These are phyloP conservation scores for Malthinus seriepunctatus DNA, from an alignment of 2,888 invertebrate species.

Conservation along the genomic window DNA sequence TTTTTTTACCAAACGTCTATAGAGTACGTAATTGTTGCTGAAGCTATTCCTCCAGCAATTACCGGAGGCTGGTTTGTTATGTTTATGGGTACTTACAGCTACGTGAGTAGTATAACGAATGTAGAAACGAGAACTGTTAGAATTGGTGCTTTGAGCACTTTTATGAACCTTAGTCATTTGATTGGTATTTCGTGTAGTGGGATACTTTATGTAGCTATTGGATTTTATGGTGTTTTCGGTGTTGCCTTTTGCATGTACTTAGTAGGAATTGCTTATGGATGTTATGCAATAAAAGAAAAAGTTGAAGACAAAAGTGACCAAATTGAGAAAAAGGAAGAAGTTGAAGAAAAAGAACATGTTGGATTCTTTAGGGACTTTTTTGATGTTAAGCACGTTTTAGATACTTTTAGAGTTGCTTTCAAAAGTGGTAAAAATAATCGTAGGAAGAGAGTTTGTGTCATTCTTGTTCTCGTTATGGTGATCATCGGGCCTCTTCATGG, in stretches of 20 bases:
- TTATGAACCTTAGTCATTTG: constrained; percentile 58
- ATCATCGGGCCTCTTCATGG: constrained; percentile 81
- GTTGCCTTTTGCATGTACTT: constrained; percentile 36
- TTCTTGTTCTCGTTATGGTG: constrained; percentile 77
- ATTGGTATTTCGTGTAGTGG: constrained; percentile 58
- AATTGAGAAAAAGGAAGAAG: constrained; percentile 48
- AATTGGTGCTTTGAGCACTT: constrained; percentile 62
- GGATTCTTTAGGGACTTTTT: constrained; percentile 60
- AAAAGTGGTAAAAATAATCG: constrained; percentile 72
- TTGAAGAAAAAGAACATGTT: constrained; percentile 49
- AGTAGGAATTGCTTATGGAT: constrained; percentile 38
- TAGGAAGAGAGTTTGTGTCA: constrained; percentile 69
- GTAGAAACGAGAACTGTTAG: constrained; percentile 61
- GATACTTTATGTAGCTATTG: constrained; percentile 52
- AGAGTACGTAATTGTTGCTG: constrained; percentile 57
- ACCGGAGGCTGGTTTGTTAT: constrained; percentile 62
- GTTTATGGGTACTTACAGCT: constrained; percentile 63
- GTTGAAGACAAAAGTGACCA: too few relatives aligned
- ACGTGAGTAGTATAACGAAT: constrained; percentile 62
- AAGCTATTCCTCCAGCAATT: constrained; percentile 58
- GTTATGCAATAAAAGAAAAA: constrained; percentile 48
- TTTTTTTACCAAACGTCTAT: constrained; percentile 59
- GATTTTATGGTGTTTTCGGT: constrained; percentile 43
- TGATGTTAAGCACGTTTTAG: constrained; percentile 70
- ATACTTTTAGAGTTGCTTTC: constrained; percentile 76